Evolutionary conservation across 2,797 vertebrate genomes (phyloP).

Genomic region (Sciaenops ocellatus): DNA sequence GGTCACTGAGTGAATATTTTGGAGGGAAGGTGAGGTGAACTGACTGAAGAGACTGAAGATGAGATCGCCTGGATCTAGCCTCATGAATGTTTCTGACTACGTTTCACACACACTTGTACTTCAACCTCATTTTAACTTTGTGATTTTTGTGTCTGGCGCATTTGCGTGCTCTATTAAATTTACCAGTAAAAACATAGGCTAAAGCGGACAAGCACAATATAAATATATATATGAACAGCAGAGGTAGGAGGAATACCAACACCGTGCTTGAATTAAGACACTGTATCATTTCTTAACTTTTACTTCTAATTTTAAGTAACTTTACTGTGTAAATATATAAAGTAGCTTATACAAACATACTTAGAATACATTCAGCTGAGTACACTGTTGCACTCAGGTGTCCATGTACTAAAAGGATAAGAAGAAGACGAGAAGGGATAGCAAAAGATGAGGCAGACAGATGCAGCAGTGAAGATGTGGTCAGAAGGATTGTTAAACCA

Average conservation of each 20-base stretch:
- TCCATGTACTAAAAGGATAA: background rate
- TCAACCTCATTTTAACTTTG: slow-evolving; percentile 18
- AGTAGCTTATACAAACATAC: background rate
- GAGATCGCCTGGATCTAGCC: slow-evolving; percentile 31
- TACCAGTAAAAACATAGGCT: slow-evolving; percentile 7
- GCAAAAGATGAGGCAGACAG: background rate
- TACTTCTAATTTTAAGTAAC: background rate
- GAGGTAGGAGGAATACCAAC: background rate
- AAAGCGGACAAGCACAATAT: background rate
- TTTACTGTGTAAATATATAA: background rate
- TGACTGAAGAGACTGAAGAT: slow-evolving; percentile 34
- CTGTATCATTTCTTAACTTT: background rate
- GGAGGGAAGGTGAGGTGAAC: slow-evolving; percentile 17
- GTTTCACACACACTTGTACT: slow-evolving; percentile 25
- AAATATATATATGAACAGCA: slow-evolving; percentile 16
- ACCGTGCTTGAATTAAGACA: background rate
- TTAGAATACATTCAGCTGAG: background rate
- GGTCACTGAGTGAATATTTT: slow-evolving; percentile 52
- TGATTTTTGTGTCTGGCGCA: background rate
- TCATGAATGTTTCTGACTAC: slow-evolving; percentile 30
- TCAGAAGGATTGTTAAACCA: background rate
- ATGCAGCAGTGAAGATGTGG: background rate
- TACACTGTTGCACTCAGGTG: background rate
- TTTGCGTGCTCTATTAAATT: slow-evolving; percentile 3
- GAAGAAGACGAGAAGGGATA: background rate